These are phyloP conservation scores for Kudoa iwatai DNA, from an alignment of 30 jellyfish, hydroid and myxozoan species.

Conservation along the genomic window DNA sequence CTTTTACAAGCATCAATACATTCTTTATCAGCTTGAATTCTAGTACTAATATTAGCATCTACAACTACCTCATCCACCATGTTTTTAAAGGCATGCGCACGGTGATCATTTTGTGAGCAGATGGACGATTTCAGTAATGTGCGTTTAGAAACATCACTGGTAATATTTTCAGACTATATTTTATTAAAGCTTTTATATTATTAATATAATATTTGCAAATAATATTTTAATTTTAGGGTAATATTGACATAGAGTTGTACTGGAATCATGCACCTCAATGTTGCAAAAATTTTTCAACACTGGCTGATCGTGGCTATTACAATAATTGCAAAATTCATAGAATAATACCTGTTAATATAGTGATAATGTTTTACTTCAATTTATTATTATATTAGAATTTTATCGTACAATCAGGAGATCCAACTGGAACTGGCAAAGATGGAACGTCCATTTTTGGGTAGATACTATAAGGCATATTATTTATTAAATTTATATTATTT, in stretches of 20 bases:
- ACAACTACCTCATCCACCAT: no score
- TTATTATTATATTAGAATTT: conserved; percentile 10
- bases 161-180: no score
- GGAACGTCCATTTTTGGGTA: conserved; percentile 97
- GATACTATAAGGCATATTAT: conserved; percentile 1
- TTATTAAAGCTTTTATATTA: no score
- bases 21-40: no score
- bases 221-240: conserved; percentile 40
- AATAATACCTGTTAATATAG: conserved; percentile 17
- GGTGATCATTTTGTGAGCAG: no score
- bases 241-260: conserved; percentile 24
- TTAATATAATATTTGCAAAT: no score
- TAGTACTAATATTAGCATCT: no score
- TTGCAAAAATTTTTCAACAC: conserved; percentile 42
- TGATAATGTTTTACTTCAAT: not conserved
- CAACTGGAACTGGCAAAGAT: conserved; percentile 89
- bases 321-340: conserved; percentile 36
- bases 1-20: no score
- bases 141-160: no score
- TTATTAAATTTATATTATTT: no score
- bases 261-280: conserved; percentile 77
- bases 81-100: no score
- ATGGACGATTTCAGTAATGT: no score
- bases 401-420: conserved; percentile 85
- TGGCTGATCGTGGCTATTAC: conserved; percentile 65